A percentile compares a stretch with the other conserved stretches of the same genome.
Evolutionary conservation across 2,113 vertebrate species (phyloP).

Genomic region (Falco punctatus): DNA sequence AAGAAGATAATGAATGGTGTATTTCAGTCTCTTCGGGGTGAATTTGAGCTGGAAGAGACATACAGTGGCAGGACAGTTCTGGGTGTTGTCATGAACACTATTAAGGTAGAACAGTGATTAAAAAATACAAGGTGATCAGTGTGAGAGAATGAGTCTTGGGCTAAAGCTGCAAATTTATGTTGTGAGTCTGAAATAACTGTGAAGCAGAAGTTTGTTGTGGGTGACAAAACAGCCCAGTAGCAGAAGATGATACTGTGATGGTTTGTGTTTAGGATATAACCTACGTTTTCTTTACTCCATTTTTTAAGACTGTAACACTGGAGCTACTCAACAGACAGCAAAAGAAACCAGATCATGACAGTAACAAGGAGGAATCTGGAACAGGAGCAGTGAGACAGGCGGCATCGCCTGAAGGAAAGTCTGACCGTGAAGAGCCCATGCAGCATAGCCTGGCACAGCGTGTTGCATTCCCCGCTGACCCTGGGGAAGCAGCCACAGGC

Average conservation of each 20-base stretch:
- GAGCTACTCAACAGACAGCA: conserved; percentile 79
- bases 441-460: neutral
- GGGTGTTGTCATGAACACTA: conserved; percentile 85
- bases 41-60: conserved; percentile 87
- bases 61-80: conserved; percentile 88
- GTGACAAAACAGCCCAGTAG: neutral
- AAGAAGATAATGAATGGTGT: conserved; percentile 97
- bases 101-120: conserved; percentile 81
- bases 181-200: neutral
- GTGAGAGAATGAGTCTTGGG: neutral
- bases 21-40: conserved; percentile 88
- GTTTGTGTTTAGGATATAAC: neutral
- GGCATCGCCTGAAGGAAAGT: neutral
- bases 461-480: neutral
- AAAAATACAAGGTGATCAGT: neutral
- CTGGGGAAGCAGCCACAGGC: neutral
- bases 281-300: neutral
- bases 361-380: conserved; percentile 55
- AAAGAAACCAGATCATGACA: neutral
- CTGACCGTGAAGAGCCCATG: neutral
- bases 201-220: neutral
- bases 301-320: conserved; percentile 86
- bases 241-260: neutral
- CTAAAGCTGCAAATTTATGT: rapidly evolving
- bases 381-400: neutral